A percentile compares a stretch with the other conserved stretches of the same genome.
Evolutionary conservation across 92 coral and sea anemone species (phyloP).

Genomic region (Porites rus): DNA sequence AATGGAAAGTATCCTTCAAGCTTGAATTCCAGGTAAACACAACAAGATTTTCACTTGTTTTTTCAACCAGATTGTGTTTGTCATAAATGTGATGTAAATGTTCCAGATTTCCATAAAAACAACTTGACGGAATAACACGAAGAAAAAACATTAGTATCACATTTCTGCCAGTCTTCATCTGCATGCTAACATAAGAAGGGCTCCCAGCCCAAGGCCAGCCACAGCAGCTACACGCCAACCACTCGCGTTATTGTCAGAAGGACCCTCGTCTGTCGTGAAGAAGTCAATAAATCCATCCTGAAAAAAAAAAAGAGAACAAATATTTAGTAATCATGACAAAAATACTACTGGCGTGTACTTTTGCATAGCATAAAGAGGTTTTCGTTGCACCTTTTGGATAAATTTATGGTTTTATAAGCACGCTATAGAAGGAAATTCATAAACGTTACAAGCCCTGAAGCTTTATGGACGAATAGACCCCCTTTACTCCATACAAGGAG

Average conservation of each 20-base stretch:
- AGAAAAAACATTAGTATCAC: not conserved
- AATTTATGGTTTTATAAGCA: no score
- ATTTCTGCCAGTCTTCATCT: slow-evolving; percentile 29
- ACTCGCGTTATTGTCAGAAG: slow-evolving; percentile 35
- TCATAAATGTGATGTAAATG: not conserved
- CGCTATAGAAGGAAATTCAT: no score
- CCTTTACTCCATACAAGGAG: no score
- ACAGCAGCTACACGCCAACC: slow-evolving; percentile 90
- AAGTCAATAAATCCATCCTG: slow-evolving; percentile 92
- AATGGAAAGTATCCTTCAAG: not conserved
- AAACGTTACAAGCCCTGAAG: no score
- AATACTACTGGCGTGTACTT: not conserved
- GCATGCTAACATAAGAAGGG: slow-evolving; percentile 88
- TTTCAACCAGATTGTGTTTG: slow-evolving; percentile 2
- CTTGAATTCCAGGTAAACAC: not conserved
- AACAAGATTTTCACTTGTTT: not conserved
- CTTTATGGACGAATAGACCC: no score
- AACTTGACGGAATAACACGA: not conserved
- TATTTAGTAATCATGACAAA: not conserved
- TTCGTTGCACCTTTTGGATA: no score
- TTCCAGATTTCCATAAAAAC: not conserved
- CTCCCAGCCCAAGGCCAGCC: slow-evolving; percentile 96
- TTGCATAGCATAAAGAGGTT: not conserved
- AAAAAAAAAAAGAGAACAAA: not conserved
- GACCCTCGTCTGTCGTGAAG: slow-evolving; percentile 69